Evolutionary conservation across 1,140 invertebrate species (phyloP).

Genomic region (Euwallacea similis): DNA sequence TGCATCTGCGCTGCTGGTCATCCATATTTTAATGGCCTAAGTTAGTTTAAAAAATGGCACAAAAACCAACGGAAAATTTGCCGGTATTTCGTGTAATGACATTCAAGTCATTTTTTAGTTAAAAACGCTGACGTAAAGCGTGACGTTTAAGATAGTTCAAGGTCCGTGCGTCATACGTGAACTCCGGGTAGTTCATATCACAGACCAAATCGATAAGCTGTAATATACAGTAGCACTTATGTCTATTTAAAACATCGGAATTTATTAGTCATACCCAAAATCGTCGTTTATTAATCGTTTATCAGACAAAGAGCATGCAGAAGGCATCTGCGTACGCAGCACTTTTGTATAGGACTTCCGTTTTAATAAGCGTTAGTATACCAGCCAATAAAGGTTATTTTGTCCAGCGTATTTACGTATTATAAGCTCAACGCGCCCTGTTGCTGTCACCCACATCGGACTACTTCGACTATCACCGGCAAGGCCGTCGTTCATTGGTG

Average conservation of each 20-base stretch:
- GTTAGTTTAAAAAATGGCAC: too few species aligned
- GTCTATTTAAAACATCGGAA: constrained; percentile 3
- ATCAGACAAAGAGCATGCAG: constrained; percentile 48
- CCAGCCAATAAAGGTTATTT: constrained; percentile 43
- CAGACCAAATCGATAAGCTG: neutral
- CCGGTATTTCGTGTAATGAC: too few species aligned
- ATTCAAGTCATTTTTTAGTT: too few species aligned
- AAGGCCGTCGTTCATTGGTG: constrained; percentile 53
- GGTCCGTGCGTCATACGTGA: too few species aligned
- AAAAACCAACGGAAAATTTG: too few species aligned
- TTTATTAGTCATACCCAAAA: constrained; percentile 21
- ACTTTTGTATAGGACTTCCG: constrained; percentile 49
- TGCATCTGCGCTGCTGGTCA: too few species aligned
- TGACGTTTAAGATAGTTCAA: too few species aligned
- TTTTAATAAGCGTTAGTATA: constrained; percentile 45
- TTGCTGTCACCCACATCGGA: constrained; percentile 43
- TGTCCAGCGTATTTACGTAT: constrained; percentile 29
- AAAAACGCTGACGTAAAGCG: too few species aligned
- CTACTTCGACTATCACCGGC: constrained; percentile 45
- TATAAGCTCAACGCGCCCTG: constrained; percentile 41
- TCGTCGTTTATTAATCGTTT: constrained; percentile 18
- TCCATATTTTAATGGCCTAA: too few species aligned
- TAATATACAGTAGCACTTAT: neutral
- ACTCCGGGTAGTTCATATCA: too few species aligned
- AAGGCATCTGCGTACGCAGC: constrained; percentile 47